A percentile compares a stretch with the other conserved stretches of the same genome.
Evolutionary conservation across 1,140 invertebrate species (phyloP).

Genomic region (Uloborus diversus): DNA sequence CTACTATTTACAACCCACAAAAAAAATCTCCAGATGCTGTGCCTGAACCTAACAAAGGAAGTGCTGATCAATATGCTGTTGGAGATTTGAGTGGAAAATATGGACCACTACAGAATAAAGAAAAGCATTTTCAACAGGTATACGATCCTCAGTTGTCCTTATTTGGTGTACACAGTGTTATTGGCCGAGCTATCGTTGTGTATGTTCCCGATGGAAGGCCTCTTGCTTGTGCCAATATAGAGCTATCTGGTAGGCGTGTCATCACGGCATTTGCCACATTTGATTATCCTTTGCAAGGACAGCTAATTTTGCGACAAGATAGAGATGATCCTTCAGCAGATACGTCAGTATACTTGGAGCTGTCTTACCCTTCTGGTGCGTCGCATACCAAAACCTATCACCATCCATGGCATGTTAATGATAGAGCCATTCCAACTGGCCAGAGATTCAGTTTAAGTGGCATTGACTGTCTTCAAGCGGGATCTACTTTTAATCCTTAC

Average conservation of each 20-base stretch:
- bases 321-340: slow-evolving; percentile 80
- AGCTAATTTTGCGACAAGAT: slow-evolving; percentile 83
- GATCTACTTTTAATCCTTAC: slow-evolving; percentile 81
- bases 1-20: slow-evolving; percentile 69
- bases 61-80: slow-evolving; percentile 86
- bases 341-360: slow-evolving; percentile 71
- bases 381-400: slow-evolving; percentile 68
- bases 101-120: slow-evolving; percentile 63
- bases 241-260: slow-evolving; percentile 59
- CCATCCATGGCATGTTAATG: slow-evolving; percentile 76
- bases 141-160: slow-evolving; percentile 85
- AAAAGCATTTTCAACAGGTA: slow-evolving; percentile 59
- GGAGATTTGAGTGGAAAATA: slow-evolving; percentile 90
- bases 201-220: slow-evolving; percentile 67
- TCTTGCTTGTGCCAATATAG: slow-evolving; percentile 70
- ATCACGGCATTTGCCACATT: slow-evolving; percentile 68
- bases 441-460: slow-evolving; percentile 66
- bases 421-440: slow-evolving; percentile 69
- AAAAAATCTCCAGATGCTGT: slow-evolving; percentile 60
- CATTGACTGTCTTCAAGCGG: slow-evolving; percentile 79
- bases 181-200: slow-evolving; percentile 83
- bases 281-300: slow-evolving; percentile 86
- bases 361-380: slow-evolving; percentile 66
- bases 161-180: slow-evolving; percentile 79
- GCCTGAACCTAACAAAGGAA: slow-evolving; percentile 63